Evolutionary conservation across 1,140 invertebrate genomes (phyloP).

Genomic region (Leguminivora glycinivorella): DNA sequence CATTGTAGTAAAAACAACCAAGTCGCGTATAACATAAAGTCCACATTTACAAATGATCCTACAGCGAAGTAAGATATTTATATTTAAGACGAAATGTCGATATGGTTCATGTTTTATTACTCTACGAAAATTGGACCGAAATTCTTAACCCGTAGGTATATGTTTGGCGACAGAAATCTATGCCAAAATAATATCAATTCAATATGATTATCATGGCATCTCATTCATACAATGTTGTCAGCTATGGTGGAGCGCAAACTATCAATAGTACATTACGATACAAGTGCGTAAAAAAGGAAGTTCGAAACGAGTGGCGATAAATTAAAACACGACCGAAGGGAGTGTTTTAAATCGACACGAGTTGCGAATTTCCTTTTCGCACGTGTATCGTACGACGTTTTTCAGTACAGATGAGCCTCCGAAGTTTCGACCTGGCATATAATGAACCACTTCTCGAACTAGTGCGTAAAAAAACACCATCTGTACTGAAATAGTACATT

Average conservation of each 20-base stretch:
- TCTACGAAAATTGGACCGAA: constrained; percentile 8
- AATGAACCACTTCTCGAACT: too few species aligned
- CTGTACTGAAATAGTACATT: too few species aligned
- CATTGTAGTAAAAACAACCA: neutral
- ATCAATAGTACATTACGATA: too few species aligned
- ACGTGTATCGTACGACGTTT: too few species aligned
- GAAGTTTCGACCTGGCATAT: too few species aligned
- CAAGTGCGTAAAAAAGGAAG: too few species aligned
- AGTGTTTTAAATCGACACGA: too few species aligned
- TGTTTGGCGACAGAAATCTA: neutral
- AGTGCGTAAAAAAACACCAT: too few species aligned
- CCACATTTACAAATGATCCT: neutral
- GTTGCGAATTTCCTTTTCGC: too few species aligned
- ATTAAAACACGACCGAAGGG: too few species aligned
- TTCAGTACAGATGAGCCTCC: too few species aligned
- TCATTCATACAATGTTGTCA: neutral
- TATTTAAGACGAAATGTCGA: neutral
- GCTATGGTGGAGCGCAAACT: neutral
- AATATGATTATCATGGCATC: neutral
- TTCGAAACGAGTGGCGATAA: too few species aligned
- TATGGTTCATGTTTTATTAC: constrained; percentile 14
- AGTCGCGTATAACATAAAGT: neutral
- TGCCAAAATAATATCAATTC: neutral
- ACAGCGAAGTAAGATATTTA: neutral
- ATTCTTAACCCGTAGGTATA: constrained; percentile 5